These are phyloP conservation scores for Yponomeuta plumbellus DNA, from an alignment of 2,888 invertebrate species.

Conservation along the genomic window DNA sequence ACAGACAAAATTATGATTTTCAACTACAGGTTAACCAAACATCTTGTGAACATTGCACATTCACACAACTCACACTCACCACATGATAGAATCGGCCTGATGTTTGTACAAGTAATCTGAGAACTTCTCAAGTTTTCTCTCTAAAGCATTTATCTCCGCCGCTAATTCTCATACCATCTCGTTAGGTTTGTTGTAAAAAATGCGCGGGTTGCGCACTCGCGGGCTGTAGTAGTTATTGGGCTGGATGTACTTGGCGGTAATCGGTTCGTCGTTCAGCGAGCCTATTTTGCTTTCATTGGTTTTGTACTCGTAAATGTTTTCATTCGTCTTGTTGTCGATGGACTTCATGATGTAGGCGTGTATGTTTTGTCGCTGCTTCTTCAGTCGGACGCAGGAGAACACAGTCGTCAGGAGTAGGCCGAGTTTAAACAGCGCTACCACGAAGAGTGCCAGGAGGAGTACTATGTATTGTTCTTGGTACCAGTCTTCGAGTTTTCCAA, in stretches of 20 bases:
- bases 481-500: constrained; percentile 83
- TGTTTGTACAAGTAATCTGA: constrained; percentile 71
- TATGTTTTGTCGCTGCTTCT: constrained; percentile 67
- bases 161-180: constrained; percentile 76
- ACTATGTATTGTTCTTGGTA: constrained; percentile 84
- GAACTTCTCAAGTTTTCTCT: constrained; percentile 67
- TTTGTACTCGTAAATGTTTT: constrained; percentile 47
- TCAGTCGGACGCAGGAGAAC: constrained; percentile 81
- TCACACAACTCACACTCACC: constrained; percentile 46
- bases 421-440: constrained; percentile 83
- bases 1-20: neutral
- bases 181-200: constrained; percentile 64
- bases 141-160: constrained; percentile 74
- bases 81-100: constrained; percentile 78
- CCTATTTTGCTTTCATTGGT: constrained; percentile 42
- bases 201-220: constrained; percentile 61
- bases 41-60: too few species aligned
- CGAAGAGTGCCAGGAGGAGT: constrained; percentile 80
- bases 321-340: constrained; percentile 53
- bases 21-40: too few species aligned
- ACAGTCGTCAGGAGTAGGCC: constrained; percentile 82
- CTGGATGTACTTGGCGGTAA: constrained; percentile 64
- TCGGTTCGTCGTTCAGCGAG: constrained; percentile 53
- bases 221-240: constrained; percentile 72
- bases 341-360: constrained; percentile 56